These are phyloP conservation scores for Contarinia nasturtii DNA, from an alignment of 1,140 invertebrate species.

Conservation along the genomic window DNA sequence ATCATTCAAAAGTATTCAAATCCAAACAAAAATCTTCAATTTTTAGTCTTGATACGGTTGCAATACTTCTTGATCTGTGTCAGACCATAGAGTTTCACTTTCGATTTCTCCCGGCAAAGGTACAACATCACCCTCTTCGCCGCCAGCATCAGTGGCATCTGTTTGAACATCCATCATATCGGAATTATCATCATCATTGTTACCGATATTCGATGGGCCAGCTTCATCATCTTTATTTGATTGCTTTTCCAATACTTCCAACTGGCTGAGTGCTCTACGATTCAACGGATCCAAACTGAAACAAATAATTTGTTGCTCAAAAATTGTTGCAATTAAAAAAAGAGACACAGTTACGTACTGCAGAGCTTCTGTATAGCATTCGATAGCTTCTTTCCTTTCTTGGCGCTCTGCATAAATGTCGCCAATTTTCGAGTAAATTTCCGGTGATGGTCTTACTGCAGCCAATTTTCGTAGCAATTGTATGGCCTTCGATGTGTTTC, in stretches of 20 bases:
- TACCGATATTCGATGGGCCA: neutral
- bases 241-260: conserved; percentile 11
- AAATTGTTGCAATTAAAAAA: neutral
- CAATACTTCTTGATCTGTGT: conserved; percentile 3
- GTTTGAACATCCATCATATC: conserved; percentile 6
- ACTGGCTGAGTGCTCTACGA: conserved; percentile 11
- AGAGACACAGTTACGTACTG: conserved; percentile 6
- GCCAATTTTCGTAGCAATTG: conserved; percentile 15
- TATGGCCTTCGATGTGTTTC: conserved; percentile 9
- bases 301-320: neutral
- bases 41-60: too few relatives aligned
- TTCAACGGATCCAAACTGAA: conserved; percentile 13
- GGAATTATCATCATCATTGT: conserved; percentile 12
- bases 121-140: conserved; percentile 6
- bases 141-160: too few relatives aligned
- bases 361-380: conserved; percentile 15
- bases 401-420: conserved; percentile 11
- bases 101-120: conserved; percentile 7
- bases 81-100: conserved; percentile 15
- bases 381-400: conserved; percentile 13
- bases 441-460: conserved; percentile 9
- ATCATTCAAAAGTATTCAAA: too few relatives aligned
- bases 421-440: conserved; percentile 14
- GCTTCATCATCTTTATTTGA: conserved; percentile 3
- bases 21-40: too few relatives aligned